Conservation (phyloP, 2,888 invertebrate species). For the Heliconius ismenius region DNA sequence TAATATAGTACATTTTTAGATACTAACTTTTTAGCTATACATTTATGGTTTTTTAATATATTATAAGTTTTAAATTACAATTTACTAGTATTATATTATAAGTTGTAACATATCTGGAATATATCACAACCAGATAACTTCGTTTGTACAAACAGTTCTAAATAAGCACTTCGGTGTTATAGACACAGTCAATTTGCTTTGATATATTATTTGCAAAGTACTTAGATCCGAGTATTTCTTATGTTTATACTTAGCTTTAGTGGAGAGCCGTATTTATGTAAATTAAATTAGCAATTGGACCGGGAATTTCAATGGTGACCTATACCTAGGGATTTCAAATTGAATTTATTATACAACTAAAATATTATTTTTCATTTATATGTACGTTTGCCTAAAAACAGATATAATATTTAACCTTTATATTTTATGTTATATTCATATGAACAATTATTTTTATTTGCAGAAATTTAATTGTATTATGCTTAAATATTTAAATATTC, state of each 20-base stretch:
- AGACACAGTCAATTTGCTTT: conserved; percentile 12
- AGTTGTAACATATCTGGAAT: not conserved
- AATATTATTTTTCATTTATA: no score
- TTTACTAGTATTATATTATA: no score
- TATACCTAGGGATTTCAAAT: no score
- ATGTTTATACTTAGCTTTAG: not conserved
- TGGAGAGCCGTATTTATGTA: not conserved
- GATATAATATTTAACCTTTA: no score
- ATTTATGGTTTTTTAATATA: no score
- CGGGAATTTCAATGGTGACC: not conserved
- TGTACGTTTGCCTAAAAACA: no score
- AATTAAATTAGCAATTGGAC: conserved; percentile 5
- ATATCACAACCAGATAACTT: not conserved
- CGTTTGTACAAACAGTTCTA: not conserved
- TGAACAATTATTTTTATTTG: no score
- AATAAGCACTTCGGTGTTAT: conserved; percentile 1
- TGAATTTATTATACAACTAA: no score
- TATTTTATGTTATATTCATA: no score
- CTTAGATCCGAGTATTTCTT: not conserved
- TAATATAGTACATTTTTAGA: no score
- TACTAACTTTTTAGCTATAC: no score
- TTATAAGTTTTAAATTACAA: no score
- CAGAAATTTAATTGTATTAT: not conserved
- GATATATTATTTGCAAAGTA: not conserved
- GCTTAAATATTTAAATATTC: not conserved